These are phyloP conservation scores for Dasypolia templi DNA, from an alignment of 2,888 invertebrate genomes.

Conservation along the genomic window DNA sequence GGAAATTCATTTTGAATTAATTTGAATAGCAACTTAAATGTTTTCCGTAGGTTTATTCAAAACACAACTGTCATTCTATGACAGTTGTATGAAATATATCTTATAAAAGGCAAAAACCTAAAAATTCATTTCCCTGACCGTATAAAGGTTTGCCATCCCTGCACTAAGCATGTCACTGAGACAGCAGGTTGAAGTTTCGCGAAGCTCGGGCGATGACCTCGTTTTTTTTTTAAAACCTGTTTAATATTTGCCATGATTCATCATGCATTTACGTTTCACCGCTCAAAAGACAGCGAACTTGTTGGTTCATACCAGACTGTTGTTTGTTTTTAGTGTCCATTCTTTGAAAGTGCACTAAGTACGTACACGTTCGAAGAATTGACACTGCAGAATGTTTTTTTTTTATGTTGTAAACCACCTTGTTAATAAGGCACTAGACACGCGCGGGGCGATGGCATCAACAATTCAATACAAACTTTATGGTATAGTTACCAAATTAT, in stretches of 20 bases:
- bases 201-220: slow-evolving; percentile 69
- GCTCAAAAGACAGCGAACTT: slow-evolving; percentile 51
- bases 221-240: slow-evolving; percentile 64
- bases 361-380: too few species aligned
- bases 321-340: slow-evolving; percentile 55
- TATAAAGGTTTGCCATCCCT: slow-evolving; percentile 34
- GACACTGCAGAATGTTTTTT: neutral
- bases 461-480: too few species aligned
- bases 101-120: neutral
- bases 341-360: slow-evolving; percentile 21
- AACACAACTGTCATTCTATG: neutral
- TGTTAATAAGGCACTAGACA: too few species aligned
- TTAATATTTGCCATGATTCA: slow-evolving; percentile 70
- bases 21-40: neutral
- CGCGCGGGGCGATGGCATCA: too few species aligned
- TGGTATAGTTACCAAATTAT: too few species aligned
- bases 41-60: neutral
- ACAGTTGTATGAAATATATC: neutral
- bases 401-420: neutral
- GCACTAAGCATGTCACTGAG: slow-evolving; percentile 42
- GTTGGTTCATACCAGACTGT: slow-evolving; percentile 49
- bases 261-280: slow-evolving; percentile 66
- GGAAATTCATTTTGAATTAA: neutral
- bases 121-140: neutral
- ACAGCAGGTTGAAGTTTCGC: slow-evolving; percentile 49